phyloP scores from a whole-genome alignment of 2,113 vertebrate genomes.

The Amphiprion percula region DNA sequence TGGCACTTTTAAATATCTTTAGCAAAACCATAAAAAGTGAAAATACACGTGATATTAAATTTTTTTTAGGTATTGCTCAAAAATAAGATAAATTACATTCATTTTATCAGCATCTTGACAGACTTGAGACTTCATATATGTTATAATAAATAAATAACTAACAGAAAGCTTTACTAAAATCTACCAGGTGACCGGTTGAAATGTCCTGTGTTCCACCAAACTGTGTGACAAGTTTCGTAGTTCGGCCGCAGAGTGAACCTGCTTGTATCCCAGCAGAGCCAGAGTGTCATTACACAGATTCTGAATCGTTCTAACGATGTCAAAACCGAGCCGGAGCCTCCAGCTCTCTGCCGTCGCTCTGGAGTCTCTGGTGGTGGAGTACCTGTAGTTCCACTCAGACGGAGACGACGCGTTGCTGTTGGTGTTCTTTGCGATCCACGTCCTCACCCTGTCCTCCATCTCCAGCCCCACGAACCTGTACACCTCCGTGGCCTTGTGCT shows the following conservation, averaged over 20 bases:
- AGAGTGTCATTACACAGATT: slow-evolving; percentile 83
- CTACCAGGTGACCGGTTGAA: slow-evolving; percentile 66
- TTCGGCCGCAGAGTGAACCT: slow-evolving; percentile 77
- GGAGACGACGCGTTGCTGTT: slow-evolving; percentile 70
- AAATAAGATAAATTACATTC: slow-evolving; percentile 52
- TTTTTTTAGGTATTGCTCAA: slow-evolving; percentile 11
- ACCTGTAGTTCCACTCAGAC: slow-evolving; percentile 79
- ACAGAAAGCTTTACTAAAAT: neutral
- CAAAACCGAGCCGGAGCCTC: slow-evolving; percentile 82
- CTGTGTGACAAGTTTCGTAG: slow-evolving; percentile 83
- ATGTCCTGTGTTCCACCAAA: slow-evolving; percentile 79
- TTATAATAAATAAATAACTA: slow-evolving; percentile 28
- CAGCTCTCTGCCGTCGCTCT: slow-evolving; percentile 83
- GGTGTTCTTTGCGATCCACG: slow-evolving; percentile 86
- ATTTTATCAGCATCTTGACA: slow-evolving; percentile 30
- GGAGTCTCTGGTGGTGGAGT: slow-evolving; percentile 85
- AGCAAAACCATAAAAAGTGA: slow-evolving; percentile 27
- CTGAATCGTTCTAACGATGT: slow-evolving; percentile 84
- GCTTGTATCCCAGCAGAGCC: slow-evolving; percentile 83
- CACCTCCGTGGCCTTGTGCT: slow-evolving; percentile 81
- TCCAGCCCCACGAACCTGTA: slow-evolving; percentile 85
- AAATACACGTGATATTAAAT: slow-evolving; percentile 13
- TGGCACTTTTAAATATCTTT: slow-evolving; percentile 43
- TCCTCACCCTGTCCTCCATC: slow-evolving; percentile 78
- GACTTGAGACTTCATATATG: slow-evolving; percentile 1